phyloP scores from a whole-genome alignment of 2,113 vertebrate genomes.

The Catharus fuscescens region DNA sequence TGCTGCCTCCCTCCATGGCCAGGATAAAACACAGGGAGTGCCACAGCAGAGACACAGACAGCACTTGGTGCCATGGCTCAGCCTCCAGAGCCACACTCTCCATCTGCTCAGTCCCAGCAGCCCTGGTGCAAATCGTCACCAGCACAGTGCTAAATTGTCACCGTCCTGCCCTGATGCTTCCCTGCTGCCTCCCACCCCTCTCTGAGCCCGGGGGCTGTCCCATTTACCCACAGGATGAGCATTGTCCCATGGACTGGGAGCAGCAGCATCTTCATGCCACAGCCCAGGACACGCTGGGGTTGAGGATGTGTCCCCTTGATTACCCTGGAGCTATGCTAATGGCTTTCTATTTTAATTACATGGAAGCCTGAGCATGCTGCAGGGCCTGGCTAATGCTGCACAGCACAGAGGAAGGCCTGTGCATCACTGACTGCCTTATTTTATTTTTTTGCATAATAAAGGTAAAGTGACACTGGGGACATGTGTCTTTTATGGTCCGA shows the following conservation, averaged over 20 bases:
- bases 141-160: background rate
- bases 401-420: background rate
- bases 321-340: constrained; percentile 38
- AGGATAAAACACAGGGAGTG: fast-evolving
- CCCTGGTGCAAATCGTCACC: background rate
- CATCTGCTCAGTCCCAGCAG: background rate
- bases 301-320: background rate
- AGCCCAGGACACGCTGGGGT: background rate
- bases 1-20: background rate
- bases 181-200: background rate
- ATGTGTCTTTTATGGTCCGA: background rate
- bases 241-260: fast-evolving
- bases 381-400: background rate
- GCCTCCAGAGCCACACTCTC: background rate
- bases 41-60: background rate
- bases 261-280: background rate
- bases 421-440: background rate
- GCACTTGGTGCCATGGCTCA: background rate
- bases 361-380: background rate
- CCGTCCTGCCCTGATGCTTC: fast-evolving
- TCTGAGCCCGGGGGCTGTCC: fast-evolving
- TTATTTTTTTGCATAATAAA: constrained; percentile 26
- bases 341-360: constrained; percentile 36
- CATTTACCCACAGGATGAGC: fast-evolving
- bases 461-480: constrained; percentile 27